These are phyloP conservation scores for Serrognathus titanus DNA, from an alignment of 2,888 invertebrate species.

Conservation along the genomic window DNA sequence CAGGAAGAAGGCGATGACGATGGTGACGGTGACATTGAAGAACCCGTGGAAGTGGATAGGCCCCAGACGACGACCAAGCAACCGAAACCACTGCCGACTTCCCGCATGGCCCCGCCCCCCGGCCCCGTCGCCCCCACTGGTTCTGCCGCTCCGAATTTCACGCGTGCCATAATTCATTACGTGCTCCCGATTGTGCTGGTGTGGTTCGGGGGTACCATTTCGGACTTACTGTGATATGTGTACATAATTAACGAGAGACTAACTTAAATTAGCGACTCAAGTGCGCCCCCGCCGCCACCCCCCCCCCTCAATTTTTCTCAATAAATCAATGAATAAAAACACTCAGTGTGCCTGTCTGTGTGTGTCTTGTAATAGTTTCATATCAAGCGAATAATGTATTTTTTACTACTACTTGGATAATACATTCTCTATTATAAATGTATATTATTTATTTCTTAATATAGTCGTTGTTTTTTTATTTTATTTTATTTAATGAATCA, in stretches of 20 bases:
- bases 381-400: constrained; percentile 19
- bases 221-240: constrained; percentile 74
- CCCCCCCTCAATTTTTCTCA: neutral
- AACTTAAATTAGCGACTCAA: constrained; percentile 4
- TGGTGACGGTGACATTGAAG: constrained; percentile 22
- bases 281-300: constrained; percentile 14
- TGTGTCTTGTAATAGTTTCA: constrained; percentile 21
- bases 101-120: constrained; percentile 1
- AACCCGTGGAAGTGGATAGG: constrained; percentile 15
- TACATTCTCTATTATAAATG: constrained; percentile 20
- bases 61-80: constrained; percentile 19
- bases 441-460: constrained; percentile 21
- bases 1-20: constrained; percentile 32
- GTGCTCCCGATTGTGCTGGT: constrained; percentile 78
- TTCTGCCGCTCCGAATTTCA: constrained; percentile 52
- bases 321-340: constrained; percentile 11
- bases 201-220: constrained; percentile 81
- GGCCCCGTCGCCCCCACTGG: constrained; percentile 45
- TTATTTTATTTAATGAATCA: neutral
- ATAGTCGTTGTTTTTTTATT: constrained; percentile 1
- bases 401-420: constrained; percentile 20
- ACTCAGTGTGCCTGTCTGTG: constrained; percentile 21
- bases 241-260: constrained; percentile 12
- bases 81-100: constrained; percentile 30
- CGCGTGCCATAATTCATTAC: constrained; percentile 68